Percentiles rank a stretch among this genome's conserved stretches.
These are phyloP conservation scores for Crenichthys baileyi DNA, from an alignment of 2,797 vertebrate genomes.

Conservation along the genomic window DNA sequence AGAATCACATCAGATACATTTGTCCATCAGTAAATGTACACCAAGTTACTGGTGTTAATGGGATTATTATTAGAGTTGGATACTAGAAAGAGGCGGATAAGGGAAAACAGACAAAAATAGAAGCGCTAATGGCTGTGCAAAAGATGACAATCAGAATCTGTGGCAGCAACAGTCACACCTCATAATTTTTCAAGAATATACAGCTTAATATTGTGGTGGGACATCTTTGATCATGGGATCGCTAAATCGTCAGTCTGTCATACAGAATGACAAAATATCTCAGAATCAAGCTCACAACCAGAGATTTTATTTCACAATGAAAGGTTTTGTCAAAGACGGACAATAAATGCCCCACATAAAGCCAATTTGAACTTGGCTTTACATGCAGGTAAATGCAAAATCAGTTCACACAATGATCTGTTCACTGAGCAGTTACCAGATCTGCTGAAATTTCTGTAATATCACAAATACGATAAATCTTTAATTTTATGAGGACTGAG, in stretches of 20 bases:
- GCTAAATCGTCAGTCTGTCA: background rate
- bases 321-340: no score
- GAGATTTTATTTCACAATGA: background rate
- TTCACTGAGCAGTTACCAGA: no score
- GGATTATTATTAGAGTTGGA: background rate
- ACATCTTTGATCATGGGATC: background rate
- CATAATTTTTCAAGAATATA: background rate
- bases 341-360: no score
- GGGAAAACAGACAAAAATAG: background rate
- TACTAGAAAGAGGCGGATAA: background rate
- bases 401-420: no score
- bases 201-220: background rate
- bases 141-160: background rate
- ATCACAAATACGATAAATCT: background rate
- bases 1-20: background rate
- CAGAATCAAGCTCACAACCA: background rate
- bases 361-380: no score
- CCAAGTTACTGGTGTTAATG: background rate
- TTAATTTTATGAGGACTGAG: background rate
- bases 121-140: background rate
- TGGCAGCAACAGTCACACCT: background rate
- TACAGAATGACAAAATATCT: background rate
- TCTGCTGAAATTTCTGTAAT: background rate
- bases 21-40: background rate
- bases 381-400: no score